phyloP scores from a whole-genome alignment of 2,113 vertebrate genomes.

The Gorsachius goisagi region DNA sequence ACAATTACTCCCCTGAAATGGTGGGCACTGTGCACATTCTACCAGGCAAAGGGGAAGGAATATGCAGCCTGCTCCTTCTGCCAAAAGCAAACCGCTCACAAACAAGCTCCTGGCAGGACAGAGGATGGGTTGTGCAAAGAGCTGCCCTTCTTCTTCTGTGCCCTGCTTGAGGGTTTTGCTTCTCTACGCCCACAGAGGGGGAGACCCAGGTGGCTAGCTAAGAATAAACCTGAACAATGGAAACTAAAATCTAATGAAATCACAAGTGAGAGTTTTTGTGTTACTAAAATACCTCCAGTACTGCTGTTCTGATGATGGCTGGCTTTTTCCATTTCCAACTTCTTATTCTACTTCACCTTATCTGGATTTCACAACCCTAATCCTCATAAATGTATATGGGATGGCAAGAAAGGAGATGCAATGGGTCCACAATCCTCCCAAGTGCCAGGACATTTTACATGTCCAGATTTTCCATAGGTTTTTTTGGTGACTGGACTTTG shows the following conservation, averaged over 20 bases:
- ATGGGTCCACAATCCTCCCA: background rate
- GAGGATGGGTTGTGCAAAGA: background rate
- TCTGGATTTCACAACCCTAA: background rate
- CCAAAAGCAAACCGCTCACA: background rate
- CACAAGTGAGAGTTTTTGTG: slow-evolving; percentile 18
- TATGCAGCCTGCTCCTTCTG: background rate
- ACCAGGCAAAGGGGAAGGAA: background rate
- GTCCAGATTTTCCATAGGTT: background rate
- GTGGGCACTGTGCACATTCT: rapidly evolving
- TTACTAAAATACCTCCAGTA: background rate
- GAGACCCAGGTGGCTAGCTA: slow-evolving; percentile 15
- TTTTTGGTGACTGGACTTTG: background rate
- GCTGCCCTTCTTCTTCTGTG: background rate
- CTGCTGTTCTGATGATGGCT: background rate
- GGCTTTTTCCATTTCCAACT: slow-evolving; percentile 5
- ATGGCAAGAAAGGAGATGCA: background rate
- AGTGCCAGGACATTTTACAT: background rate
- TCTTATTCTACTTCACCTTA: background rate
- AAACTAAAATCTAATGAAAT: slow-evolving; percentile 19
- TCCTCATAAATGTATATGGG: background rate
- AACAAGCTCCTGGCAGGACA: background rate
- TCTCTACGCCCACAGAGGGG: background rate
- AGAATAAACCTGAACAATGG: slow-evolving; percentile 30
- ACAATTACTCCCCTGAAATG: rapidly evolving
- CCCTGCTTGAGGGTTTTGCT: background rate